Evolutionary conservation across 2,888 invertebrate genomes (phyloP).

Genomic region (Stegophylla sp.): DNA sequence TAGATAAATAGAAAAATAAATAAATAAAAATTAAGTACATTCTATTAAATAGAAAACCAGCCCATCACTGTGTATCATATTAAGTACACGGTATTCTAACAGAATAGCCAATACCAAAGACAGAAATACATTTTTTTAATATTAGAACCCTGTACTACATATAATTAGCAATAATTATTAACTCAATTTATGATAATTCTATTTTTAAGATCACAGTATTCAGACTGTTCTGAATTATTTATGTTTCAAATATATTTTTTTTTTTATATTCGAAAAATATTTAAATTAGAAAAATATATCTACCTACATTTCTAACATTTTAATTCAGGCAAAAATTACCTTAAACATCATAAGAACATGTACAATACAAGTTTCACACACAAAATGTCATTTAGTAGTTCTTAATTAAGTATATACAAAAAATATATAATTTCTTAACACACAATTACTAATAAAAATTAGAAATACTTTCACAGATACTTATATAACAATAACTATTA

Average conservation of each 20-base stretch:
- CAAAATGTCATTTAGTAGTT: background rate
- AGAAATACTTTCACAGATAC: conserved; percentile 48
- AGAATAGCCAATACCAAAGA: conserved; percentile 40
- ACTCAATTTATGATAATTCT: conserved; percentile 40
- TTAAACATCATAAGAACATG: conserved; percentile 5
- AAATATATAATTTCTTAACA: conserved; percentile 23
- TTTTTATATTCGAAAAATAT: conserved; percentile 28
- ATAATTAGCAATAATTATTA: conserved; percentile 45
- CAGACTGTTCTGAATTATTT: conserved; percentile 55
- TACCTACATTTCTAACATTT: conserved; percentile 28
- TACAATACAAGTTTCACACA: conserved; percentile 15
- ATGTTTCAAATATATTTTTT: conserved; percentile 47
- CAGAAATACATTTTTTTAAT: conserved; percentile 41
- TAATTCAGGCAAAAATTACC: conserved; percentile 11
- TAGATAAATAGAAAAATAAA: no score
- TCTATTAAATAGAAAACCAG: conserved; percentile 36
- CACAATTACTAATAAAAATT: conserved; percentile 23
- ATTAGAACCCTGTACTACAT: conserved; percentile 56
- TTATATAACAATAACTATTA: conserved; percentile 64
- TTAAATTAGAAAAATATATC: conserved; percentile 48
- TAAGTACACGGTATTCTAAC: conserved; percentile 50
- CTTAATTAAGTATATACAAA: conserved; percentile 29
- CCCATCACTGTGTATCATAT: conserved; percentile 53
- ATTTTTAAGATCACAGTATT: conserved; percentile 59
- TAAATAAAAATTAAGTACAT: conserved; percentile 49